Evolutionary conservation across 2,888 invertebrate species (phyloP).

Genomic region (Heliothis peltigera): DNA sequence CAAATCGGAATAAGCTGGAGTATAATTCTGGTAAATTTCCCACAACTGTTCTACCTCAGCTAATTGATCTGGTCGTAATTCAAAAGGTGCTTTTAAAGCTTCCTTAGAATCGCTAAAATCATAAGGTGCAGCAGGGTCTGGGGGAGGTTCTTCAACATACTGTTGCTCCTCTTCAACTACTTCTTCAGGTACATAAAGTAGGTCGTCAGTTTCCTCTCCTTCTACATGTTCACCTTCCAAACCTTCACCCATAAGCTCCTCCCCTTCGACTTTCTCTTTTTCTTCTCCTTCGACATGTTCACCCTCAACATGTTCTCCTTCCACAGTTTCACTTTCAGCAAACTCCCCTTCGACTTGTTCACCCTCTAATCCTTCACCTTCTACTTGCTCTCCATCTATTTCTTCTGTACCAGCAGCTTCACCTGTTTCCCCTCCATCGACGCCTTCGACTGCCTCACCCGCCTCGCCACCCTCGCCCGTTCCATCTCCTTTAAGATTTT

Average conservation of each 20-base stretch:
- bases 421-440: conserved; percentile 13
- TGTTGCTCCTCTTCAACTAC: conserved; percentile 76
- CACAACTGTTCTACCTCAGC: conserved; percentile 84
- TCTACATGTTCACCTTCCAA: conserved; percentile 41
- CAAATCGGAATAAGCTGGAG: conserved; percentile 82
- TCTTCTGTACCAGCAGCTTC: conserved; percentile 45
- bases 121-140: conserved; percentile 83
- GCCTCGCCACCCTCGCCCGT: conserved; percentile 9
- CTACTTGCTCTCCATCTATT: conserved; percentile 26
- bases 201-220: conserved; percentile 39
- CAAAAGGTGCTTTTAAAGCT: conserved; percentile 77
- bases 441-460: conserved; percentile 13
- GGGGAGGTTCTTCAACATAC: conserved; percentile 78
- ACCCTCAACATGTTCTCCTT: conserved; percentile 25
- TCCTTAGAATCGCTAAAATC: conserved; percentile 81
- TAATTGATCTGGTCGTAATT: conserved; percentile 80
- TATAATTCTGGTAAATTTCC: conserved; percentile 82
- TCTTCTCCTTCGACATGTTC: conserved; percentile 22
- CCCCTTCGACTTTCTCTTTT: conserved; percentile 45
- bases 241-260: conserved; percentile 40
- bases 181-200: conserved; percentile 59
- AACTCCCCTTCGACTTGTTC: conserved; percentile 35
- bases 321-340: conserved; percentile 12
- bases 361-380: conserved; percentile 30
- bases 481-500: conserved; percentile 4